A percentile compares a stretch with the other conserved stretches of the same genome.
Evolutionary conservation across 2,888 invertebrate species (phyloP).

Genomic region (Hypomecis atomaria): DNA sequence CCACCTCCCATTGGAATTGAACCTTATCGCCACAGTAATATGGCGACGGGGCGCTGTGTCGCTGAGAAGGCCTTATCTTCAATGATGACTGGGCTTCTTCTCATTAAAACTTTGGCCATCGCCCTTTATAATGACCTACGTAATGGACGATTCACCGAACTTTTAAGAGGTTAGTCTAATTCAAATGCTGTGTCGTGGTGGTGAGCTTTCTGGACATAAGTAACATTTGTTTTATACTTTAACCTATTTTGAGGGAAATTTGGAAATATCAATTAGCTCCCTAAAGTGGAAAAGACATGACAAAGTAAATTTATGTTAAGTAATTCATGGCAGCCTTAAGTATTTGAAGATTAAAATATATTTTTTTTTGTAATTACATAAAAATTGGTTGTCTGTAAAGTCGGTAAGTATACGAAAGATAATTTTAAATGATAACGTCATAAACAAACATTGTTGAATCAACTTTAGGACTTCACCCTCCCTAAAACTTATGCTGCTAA

Average conservation of each 20-base stretch:
- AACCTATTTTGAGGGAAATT: background rate
- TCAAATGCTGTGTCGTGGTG: slow-evolving; percentile 53
- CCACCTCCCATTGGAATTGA: slow-evolving; percentile 38
- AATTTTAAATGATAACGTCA: too few species aligned
- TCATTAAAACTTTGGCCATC: slow-evolving; percentile 70
- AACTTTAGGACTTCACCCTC: too few species aligned
- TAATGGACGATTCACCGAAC: slow-evolving; percentile 56
- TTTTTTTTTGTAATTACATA: too few species aligned
- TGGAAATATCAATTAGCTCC: background rate
- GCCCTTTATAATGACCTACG: slow-evolving; percentile 66
- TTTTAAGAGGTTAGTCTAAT: slow-evolving; percentile 56
- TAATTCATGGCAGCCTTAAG: too few species aligned
- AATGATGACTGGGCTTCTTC: slow-evolving; percentile 58
- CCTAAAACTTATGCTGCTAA: too few species aligned
- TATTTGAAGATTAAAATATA: too few species aligned
- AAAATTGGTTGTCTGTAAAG: too few species aligned
- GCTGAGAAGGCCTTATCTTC: slow-evolving; percentile 43
- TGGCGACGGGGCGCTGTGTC: slow-evolving; percentile 21
- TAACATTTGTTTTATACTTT: slow-evolving; percentile 15
- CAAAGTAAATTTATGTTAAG: too few species aligned
- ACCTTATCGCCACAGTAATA: slow-evolving; percentile 32
- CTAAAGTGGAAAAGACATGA: too few species aligned
- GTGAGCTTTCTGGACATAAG: slow-evolving; percentile 36
- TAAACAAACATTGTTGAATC: too few species aligned
- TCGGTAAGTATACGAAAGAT: too few species aligned